Evolutionary conservation across 2,113 vertebrate genomes (phyloP).

Genomic region (Lichenostomus cassidix): DNA sequence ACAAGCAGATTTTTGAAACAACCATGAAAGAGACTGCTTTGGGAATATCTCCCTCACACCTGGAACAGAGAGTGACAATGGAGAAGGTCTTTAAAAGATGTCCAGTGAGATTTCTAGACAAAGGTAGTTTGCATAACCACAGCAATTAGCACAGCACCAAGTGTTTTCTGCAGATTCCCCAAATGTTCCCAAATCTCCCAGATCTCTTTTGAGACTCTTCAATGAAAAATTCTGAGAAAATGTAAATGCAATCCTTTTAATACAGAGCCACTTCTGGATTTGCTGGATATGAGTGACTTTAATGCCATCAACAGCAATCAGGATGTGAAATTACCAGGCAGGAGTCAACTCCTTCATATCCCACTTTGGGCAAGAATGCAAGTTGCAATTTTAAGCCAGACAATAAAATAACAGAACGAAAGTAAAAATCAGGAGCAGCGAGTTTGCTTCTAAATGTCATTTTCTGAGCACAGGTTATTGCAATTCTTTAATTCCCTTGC

Average conservation of each 20-base stretch:
- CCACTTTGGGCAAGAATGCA: neutral
- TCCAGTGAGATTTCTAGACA: neutral
- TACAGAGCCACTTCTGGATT: neutral
- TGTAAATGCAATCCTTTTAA: neutral
- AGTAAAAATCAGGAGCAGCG: neutral
- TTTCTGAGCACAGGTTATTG: conserved; percentile 21
- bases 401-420: neutral
- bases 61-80: neutral
- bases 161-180: neutral
- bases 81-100: neutral
- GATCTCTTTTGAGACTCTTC: neutral
- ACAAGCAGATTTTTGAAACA: neutral
- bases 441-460: conserved; percentile 38
- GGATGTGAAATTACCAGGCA: neutral
- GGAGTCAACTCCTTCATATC: neutral
- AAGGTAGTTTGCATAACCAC: neutral
- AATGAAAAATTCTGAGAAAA: neutral
- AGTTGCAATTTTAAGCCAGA: neutral
- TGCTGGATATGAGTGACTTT: neutral
- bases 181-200: neutral
- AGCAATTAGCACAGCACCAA: neutral
- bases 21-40: neutral
- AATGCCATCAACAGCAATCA: neutral
- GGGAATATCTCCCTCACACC: neutral
- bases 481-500: conserved; percentile 44